Evolutionary conservation across 2,113 vertebrate genomes (phyloP).

Genomic region (Rissa tridactyla): DNA sequence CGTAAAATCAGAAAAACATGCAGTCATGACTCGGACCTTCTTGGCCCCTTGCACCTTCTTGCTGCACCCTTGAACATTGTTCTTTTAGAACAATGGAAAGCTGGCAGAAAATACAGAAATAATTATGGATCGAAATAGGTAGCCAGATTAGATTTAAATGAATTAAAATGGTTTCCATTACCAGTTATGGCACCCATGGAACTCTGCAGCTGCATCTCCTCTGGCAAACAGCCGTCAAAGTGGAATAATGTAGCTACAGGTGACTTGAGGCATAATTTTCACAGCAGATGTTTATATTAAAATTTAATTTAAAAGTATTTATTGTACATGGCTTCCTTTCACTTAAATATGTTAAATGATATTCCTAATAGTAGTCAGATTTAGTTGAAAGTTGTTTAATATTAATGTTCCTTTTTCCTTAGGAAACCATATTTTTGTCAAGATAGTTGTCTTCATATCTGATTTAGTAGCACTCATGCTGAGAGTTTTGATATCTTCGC

Average conservation of each 20-base stretch:
- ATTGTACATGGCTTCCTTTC: not conserved
- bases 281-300: slow-evolving; percentile 6
- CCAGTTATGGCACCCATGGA: not conserved
- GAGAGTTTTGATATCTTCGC: slow-evolving; percentile 65
- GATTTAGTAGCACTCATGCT: slow-evolving; percentile 36
- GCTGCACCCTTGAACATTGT: not conserved
- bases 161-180: not conserved
- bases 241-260: not conserved
- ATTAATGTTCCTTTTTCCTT: slow-evolving; percentile 10
- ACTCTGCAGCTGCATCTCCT: not conserved
- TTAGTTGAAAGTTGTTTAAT: slow-evolving; percentile 32
- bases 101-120: not conserved
- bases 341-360: not conserved
- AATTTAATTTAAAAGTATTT: slow-evolving; percentile 9
- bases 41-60: not conserved
- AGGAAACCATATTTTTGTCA: slow-evolving; percentile 26
- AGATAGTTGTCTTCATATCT: slow-evolving; percentile 32
- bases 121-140: not conserved
- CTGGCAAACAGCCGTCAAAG: not conserved
- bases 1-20: not conserved
- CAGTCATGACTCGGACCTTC: not conserved
- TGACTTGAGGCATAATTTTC: not conserved
- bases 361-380: not conserved
- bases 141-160: not conserved
- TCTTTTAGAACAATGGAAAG: not conserved